Base-by-base conservation (phyloP, 2,113 vertebrate species). In the Indicator maculatus region DNA sequence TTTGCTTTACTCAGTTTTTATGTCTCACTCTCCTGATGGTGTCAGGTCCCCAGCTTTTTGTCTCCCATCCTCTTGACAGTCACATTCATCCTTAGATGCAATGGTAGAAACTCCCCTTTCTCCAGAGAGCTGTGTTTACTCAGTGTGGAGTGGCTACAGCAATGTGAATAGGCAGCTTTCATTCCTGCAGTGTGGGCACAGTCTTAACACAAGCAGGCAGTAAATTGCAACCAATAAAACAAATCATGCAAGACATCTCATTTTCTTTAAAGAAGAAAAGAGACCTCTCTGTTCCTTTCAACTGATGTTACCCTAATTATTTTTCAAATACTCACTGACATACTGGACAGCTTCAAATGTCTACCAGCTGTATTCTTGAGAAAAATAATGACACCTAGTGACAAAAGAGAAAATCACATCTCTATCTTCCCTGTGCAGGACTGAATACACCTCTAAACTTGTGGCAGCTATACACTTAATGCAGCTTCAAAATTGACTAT, bases 341-440 rank as follows among this genome's bases (percentile, higher is more conserved):
- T 28, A 47, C 0, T 20, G 18, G 28, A 38, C 41, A 59, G 53
- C 9, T 80, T 61, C 47, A 65, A 66, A 63, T 3, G 11, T 16
- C 31, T 60, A 19, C 18, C 19, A 80, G 58, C 50, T 88, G 39
- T n/a, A 30, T 72, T 94, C 45, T 36, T 69, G 92, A 66, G 95
- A 95, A 93, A 64, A 74, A 91, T 78, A 65, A 21, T 90, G 98
- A 98, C 98, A 98, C 95, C 98, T 98, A 98, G 97, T 93, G 98
- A 87, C 74, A 89, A 95, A 10, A 97, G 1, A 58, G 87, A 47
- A 97, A 96, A 98, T 95, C 38, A 92, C 95, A 97, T 17, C 41
- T 59, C 44, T 39, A 36, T 75, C 19, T 87, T 89, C n/a, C 45
- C 21, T 41, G 1, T 5, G 16, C 55, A 59, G 24, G 7, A 61